phyloP scores from a whole-genome alignment of 2,113 vertebrate species.

The Bufo gargarizans region DNA sequence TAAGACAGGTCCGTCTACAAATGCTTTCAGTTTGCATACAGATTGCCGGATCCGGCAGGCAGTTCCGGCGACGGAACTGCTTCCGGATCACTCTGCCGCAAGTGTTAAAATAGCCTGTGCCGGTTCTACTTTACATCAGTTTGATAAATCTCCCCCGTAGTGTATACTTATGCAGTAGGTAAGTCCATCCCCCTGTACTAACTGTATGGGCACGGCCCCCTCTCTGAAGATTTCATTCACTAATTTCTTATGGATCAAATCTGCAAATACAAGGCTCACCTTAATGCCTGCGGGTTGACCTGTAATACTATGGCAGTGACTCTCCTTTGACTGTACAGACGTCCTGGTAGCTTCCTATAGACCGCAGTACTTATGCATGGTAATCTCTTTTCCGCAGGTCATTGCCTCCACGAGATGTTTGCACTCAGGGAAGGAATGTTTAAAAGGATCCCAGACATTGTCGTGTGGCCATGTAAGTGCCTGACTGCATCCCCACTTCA shows the following conservation, averaged over 20 bases:
- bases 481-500: not conserved
- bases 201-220: too few relatives aligned
- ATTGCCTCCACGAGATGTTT: conserved; percentile 97
- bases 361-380: not conserved
- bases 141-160: too few relatives aligned
- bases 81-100: too few relatives aligned
- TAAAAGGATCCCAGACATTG: conserved; percentile 90
- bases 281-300: not conserved
- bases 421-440: conserved; percentile 93
- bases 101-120: too few relatives aligned
- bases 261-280: not conserved
- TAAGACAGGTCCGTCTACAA: too few relatives aligned
- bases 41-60: too few relatives aligned
- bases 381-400: conserved; percentile 76
- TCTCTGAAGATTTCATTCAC: not conserved
- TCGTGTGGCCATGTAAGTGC: conserved; percentile 93
- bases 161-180: too few relatives aligned
- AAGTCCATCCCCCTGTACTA: too few relatives aligned
- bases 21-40: too few relatives aligned
- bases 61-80: too few relatives aligned
- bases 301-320: not conserved
- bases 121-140: too few relatives aligned
- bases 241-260: not conserved
- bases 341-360: not conserved
- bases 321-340: not conserved